These are phyloP conservation scores for Sinella curviseta DNA, from an alignment of 1,140 invertebrate species.

Conservation along the genomic window DNA sequence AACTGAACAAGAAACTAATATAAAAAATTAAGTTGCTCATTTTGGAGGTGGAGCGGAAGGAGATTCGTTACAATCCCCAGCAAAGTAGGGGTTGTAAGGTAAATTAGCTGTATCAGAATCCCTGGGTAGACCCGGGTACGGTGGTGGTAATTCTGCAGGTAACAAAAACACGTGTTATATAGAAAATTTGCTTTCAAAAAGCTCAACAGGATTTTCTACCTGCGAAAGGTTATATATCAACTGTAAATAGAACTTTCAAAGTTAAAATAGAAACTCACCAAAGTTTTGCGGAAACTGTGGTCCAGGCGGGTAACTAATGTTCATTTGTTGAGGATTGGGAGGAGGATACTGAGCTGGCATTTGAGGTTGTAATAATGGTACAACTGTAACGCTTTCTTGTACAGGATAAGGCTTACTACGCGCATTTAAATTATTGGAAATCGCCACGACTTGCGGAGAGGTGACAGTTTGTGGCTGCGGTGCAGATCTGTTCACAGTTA, in stretches of 20 bases:
- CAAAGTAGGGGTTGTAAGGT: slow-evolving; percentile 42
- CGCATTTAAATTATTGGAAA: slow-evolving; percentile 29
- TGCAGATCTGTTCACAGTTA: not conserved
- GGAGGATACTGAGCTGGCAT: not conserved
- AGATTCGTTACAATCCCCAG: not conserved
- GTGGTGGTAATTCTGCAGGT: slow-evolving; percentile 42
- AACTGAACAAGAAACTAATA: not conserved
- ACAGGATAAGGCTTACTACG: slow-evolving; percentile 38
- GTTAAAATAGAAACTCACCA: too few relatives aligned
- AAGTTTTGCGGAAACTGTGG: slow-evolving; percentile 10
- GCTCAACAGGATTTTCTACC: too few relatives aligned
- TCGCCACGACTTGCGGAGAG: slow-evolving; percentile 22
- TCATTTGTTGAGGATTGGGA: not conserved
- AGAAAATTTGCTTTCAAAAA: too few relatives aligned
- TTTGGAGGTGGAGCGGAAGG: slow-evolving; percentile 15
- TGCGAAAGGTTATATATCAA: not conserved
- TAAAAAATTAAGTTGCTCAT: not conserved
- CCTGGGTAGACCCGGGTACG: slow-evolving; percentile 38
- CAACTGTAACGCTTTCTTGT: slow-evolving; percentile 34
- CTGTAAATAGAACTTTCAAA: not conserved
- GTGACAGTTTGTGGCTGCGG: slow-evolving; percentile 10
- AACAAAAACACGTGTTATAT: too few relatives aligned
- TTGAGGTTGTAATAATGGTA: slow-evolving; percentile 19
- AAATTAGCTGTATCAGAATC: slow-evolving; percentile 28
- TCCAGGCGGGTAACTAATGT: not conserved